Percentiles rank a stretch among this genome's conserved stretches.
These are phyloP conservation scores for Furcifer pardalis DNA, from an alignment of 2,797 vertebrate species.

Conservation along the genomic window DNA sequence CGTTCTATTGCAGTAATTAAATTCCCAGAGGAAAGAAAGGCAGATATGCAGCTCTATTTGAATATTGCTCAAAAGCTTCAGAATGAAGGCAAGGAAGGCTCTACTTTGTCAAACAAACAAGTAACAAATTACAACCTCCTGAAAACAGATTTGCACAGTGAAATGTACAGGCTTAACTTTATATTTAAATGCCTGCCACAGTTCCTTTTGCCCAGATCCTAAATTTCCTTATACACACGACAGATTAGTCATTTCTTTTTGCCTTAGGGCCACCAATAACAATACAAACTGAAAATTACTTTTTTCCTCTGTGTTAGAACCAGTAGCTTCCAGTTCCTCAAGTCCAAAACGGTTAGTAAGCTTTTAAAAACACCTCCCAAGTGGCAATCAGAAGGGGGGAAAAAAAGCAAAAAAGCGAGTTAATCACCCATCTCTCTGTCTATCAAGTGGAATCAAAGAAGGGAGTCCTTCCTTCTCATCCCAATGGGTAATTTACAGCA, in stretches of 20 bases:
- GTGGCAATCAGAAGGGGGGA: neutral
- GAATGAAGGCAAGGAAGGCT: neutral
- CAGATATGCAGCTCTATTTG: neutral
- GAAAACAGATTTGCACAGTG: neutral
- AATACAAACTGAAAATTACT: neutral
- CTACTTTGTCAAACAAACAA: neutral
- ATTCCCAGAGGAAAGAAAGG: slow-evolving; percentile 23
- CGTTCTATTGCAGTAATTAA: slow-evolving; percentile 23
- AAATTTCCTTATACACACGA: neutral
- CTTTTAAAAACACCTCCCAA: neutral
- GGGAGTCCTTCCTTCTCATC: neutral
- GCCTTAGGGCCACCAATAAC: neutral
- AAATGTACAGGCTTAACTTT: neutral
- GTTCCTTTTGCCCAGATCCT: neutral
- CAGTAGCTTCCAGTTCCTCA: neutral
- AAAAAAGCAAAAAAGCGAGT: neutral
- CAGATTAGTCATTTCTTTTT: neutral
- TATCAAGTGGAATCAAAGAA: neutral
- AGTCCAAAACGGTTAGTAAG: too few species aligned
- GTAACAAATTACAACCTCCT: neutral
- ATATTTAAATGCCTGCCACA: neutral
- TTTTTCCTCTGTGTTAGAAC: neutral
- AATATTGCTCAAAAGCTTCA: slow-evolving; percentile 4
- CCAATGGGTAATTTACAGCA: too few species aligned
- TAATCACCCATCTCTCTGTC: neutral